These are phyloP conservation scores for Leptocoma aspasia DNA, from an alignment of 2,113 vertebrate genomes.

Conservation along the genomic window DNA sequence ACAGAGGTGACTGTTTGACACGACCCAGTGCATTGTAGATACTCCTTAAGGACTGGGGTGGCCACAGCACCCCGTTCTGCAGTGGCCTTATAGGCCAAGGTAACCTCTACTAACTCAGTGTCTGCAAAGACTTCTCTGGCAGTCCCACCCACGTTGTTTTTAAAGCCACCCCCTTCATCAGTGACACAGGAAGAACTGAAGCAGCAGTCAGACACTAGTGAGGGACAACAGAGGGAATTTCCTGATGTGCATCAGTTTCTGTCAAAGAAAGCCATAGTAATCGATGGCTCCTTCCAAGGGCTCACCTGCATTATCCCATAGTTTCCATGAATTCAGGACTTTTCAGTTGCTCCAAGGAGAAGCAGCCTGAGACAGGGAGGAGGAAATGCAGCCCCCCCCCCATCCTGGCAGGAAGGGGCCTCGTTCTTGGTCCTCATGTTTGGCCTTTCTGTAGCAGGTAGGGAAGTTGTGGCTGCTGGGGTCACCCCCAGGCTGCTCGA, in stretches of 20 bases:
- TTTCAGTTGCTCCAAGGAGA: background rate
- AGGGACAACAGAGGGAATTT: background rate
- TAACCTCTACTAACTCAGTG: slow-evolving; percentile 65
- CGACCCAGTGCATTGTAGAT: slow-evolving; percentile 48
- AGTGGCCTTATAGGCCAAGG: slow-evolving; percentile 73
- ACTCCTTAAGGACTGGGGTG: slow-evolving; percentile 60
- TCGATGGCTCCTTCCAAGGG: slow-evolving; percentile 75
- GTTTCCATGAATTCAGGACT: background rate
- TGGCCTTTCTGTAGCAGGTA: background rate
- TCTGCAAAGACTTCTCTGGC: slow-evolving; percentile 63
- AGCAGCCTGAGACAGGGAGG: background rate
- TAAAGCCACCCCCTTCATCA: slow-evolving; percentile 11
- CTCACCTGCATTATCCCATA: slow-evolving; percentile 54
- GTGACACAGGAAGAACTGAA: slow-evolving; percentile 4
- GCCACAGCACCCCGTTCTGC: slow-evolving; percentile 59
- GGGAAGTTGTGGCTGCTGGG: background rate
- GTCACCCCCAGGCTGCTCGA: background rate
- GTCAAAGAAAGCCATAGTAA: slow-evolving; percentile 76
- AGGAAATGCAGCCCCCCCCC: background rate
- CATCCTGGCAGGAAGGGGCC: background rate
- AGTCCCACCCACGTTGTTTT: slow-evolving; percentile 27
- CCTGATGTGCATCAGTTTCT: slow-evolving; percentile 50
- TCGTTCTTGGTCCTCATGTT: background rate
- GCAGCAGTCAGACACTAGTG: background rate
- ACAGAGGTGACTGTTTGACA: slow-evolving; percentile 98